Base-by-base conservation (phyloP, 2,797 vertebrate species). In the Sebastes aleutianus region DNA sequence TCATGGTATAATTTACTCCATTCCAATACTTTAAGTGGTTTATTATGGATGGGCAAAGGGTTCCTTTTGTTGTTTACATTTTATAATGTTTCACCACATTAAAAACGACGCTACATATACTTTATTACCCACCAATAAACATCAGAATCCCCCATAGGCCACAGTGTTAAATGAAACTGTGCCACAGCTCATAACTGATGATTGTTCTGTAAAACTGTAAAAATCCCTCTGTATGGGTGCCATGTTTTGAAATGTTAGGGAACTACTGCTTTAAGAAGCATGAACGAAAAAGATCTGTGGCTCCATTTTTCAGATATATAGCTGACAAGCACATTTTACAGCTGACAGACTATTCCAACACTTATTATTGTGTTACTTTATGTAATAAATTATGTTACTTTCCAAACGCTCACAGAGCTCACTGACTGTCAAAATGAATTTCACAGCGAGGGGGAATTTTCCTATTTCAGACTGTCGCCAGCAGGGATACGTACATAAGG, bases 401-500 rank as follows among this genome's bases (percentile, higher is more conserved):
- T 83, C 58, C 39, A 86, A 57, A 69, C 14, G 32, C 32, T 59
- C 6, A 9, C n/a, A 70, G 32, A 57, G n/a, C 10, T 73, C n/a
- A 18, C 6, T 36, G 70, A 59, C 78, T 54, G 65, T 72, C 75
- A 79, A 57, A 53, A n/a, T 43, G 34, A 47, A 68, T 65, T 82
- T 77, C 59, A 61, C 36, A 50, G 39, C 64, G 7, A 8, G 7
- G 31, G 34, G 79, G 76, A 71, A 32, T 50, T 58, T 18, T 84
- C 47, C 32, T 72, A 4, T 36, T 70, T 36, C 9, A 31, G 24
- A 18, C 34, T 74, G 34, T 47, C 63, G 61, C 84, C 83, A 82
- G 72, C 27, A 73, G 36, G 57, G 22, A 72, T 16, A 43, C 65
- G 13, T 4, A 47, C 63, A 32, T 13, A 11, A 32, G 9, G 8